Percentiles rank a stretch among this genome's conserved stretches.
Evolutionary conservation across 2,113 vertebrate genomes (phyloP).

Genomic region (Microtus oregoni): DNA sequence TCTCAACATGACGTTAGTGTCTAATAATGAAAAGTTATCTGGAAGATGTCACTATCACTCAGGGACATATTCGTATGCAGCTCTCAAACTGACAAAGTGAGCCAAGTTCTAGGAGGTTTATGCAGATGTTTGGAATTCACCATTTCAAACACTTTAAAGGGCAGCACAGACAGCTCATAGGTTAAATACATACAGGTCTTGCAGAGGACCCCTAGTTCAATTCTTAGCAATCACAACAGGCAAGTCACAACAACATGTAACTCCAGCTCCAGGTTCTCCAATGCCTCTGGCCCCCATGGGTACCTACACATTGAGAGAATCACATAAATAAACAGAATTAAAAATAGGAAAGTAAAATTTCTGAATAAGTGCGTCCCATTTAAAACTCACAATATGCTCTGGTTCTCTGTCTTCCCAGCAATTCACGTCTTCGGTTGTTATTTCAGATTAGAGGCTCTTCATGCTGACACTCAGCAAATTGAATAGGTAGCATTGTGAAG

Average conservation of each 20-base stretch:
- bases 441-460: conserved; percentile 44
- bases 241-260: not conserved
- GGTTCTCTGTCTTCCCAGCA: not conserved
- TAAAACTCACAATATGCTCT: not conserved
- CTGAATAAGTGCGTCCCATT: not conserved
- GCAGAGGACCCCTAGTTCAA: not conserved
- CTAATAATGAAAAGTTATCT: not conserved
- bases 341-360: not conserved
- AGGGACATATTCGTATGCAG: not conserved
- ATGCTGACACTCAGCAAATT: not conserved
- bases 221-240: not conserved
- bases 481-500: not conserved
- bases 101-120: not conserved
- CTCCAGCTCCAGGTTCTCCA: not conserved
- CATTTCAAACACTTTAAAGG: conserved; percentile 5
- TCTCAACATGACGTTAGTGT: not conserved
- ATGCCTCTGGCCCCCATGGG: not conserved
- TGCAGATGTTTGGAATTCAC: not conserved
- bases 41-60: not conserved
- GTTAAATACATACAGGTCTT: not conserved
- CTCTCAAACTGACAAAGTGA: not conserved
- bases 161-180: not conserved
- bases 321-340: not conserved
- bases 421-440: conserved; percentile 8
- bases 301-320: not conserved